Conservation (phyloP, 2,113 vertebrate genomes). For the Sinocyclocheilus maitianheensis region DNA sequence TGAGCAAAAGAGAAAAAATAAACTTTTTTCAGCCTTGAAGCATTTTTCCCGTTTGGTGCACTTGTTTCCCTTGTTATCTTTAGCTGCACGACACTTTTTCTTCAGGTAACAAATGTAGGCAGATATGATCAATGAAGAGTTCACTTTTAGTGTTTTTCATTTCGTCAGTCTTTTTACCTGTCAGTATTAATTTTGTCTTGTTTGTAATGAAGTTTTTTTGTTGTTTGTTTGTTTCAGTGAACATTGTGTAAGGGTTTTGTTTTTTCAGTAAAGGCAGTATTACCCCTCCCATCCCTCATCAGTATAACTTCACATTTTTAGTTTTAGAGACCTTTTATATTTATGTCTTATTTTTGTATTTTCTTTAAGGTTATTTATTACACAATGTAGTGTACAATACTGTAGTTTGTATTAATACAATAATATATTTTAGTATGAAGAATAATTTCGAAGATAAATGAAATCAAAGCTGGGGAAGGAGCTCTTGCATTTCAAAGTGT, state of each 20-base stretch:
- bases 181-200: conserved; percentile 90
- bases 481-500: conserved; percentile 88
- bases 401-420: conserved; percentile 99
- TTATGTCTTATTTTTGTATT: conserved; percentile 99
- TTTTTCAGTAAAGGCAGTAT: conserved; percentile 92
- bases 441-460: conserved; percentile 89
- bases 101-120: conserved; percentile 81
- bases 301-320: conserved; percentile 94
- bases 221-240: conserved; percentile 81
- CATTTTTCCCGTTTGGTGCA: conserved; percentile 64
- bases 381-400: conserved; percentile 99
- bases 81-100: conserved; percentile 67
- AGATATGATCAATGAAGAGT: conserved; percentile 87
- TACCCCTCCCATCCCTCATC: conserved; percentile 87
- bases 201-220: conserved; percentile 47
- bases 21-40: conserved; percentile 51
- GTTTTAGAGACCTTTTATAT: conserved; percentile 99
- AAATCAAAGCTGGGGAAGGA: conserved; percentile 89
- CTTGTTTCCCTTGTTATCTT: conserved; percentile 67
- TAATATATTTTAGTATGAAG: conserved; percentile 99
- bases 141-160: conserved; percentile 77
- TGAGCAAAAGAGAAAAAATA: conserved; percentile 45
- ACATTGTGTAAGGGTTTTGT: conserved; percentile 38
- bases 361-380: conserved; percentile 99
- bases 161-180: conserved; percentile 76